Base-by-base conservation (phyloP, 1,140 invertebrate species). In the Monochamus saltuarius region DNA sequence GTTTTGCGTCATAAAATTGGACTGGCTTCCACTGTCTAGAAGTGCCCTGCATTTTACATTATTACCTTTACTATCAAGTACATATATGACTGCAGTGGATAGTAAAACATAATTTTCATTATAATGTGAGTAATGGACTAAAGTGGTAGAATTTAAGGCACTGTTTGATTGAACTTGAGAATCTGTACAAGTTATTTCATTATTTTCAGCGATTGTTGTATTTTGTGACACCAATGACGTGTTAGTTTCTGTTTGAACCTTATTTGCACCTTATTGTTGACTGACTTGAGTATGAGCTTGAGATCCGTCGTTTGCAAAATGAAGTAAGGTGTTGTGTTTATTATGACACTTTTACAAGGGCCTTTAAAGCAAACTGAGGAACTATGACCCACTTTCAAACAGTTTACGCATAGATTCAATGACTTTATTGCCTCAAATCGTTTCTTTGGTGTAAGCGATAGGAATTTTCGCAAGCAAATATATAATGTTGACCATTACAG, bases 1-100 rank as follows among this genome's bases (percentile, higher is more conserved):
- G n/a, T 35, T 1, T 11, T 7, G 7, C 11, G 34, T 38, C n/a
- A 57, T 57, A 16, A 57, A 56, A 46, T 46, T 56, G 29, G 54
- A 56, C 19, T 56, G 54, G 8, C 39, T 34, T 7, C 14, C 39
- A n/a, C 34, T 35, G 34, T 56, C 54, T 13, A 56, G 35, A 19
- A 56, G 29, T 14, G 42, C 54, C 34, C 45, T 35, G 38, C 55
- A n/a, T 14, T 6, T 10, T 17, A 57, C 38, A 7, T 38, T 16
- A n/a, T 22, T 51, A 34, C 49, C n/a, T n/a, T 56, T 29, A 22
- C 7, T 22, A 49, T 45, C 19, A 43, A 38, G 34, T 19, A 56
- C n/a, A 34, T 34, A 36, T 19, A 57, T 16, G 22, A 17, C 6
- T 16, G 55, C 45, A 13, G 55, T 47, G 37, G 36, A 49, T 2